phyloP scores from a whole-genome alignment of 2,797 vertebrate genomes.

The Melanotaenia maccullochi region DNA sequence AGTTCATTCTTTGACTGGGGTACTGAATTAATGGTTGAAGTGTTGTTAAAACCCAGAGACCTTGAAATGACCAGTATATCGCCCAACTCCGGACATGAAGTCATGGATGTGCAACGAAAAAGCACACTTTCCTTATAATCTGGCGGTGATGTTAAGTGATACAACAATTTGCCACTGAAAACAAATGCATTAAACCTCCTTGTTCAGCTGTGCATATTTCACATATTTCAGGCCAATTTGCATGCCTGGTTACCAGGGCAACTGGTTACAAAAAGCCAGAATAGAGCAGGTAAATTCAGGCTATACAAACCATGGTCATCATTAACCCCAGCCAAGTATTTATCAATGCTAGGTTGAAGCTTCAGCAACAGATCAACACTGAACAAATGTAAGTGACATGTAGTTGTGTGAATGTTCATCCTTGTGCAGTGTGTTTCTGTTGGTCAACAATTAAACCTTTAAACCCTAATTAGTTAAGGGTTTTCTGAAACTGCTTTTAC shows the following conservation, averaged over 20 bases:
- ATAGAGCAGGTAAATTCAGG: background rate
- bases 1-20: background rate
- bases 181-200: background rate
- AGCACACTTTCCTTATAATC: background rate
- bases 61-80: background rate
- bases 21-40: background rate
- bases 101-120: background rate
- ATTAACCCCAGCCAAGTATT: background rate
- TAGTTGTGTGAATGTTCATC: background rate
- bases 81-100: background rate
- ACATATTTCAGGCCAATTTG: background rate
- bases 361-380: background rate
- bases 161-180: background rate
- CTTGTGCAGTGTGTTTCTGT: background rate
- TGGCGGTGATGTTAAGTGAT: background rate
- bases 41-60: background rate
- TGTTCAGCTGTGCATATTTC: background rate
- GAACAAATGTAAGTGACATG: background rate
- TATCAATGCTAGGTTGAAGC: too few species aligned
- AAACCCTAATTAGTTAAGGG: too few species aligned
- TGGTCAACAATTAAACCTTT: background rate
- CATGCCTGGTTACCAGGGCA: background rate
- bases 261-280: background rate
- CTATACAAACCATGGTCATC: too few species aligned
- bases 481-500: background rate